Evolutionary conservation across 2,797 vertebrate genomes (phyloP), one percentile per base, ranked within the genome.

Genomic region (Mus minutoides): DNA sequence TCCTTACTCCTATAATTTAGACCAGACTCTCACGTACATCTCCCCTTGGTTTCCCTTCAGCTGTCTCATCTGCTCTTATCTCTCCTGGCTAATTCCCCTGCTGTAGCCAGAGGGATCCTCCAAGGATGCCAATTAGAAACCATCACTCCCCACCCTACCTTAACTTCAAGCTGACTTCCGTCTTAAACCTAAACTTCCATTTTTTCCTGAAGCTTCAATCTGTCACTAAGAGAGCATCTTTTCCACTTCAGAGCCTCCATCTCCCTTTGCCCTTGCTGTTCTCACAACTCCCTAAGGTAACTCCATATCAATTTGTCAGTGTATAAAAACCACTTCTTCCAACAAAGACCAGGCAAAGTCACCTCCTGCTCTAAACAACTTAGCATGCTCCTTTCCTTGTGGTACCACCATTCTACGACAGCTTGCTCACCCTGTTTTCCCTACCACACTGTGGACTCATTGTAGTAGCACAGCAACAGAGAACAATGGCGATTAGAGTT

Each of bases 121-220:
- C 77, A 56, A 77, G 80, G 60, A 75, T 56, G 52, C 40, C 60
- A 62, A 84, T 88, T 43, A 46, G 31, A 69, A 34, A 29, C n/a
- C 0, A 4, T n/a, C 40, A 62, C 49, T 71, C 62, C 22, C 21
- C n/a, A 22, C 17, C 34, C 31, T n/a, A n/a, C 17, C 7, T 84
- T 60, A 83, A 94, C 4, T 83, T 46, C 40, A 2, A 24, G 52
- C 3, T 80, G 84, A 76, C 26, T 85, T 76, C 29, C 43, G 34
- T 89, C 52, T 93, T 89, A 83, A 88, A 86, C 37, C 26, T 34
- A 87, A 75, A 13, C 17, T 89, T 67, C 46, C 46, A 80, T 93
- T 83, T 73, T 69, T 52, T 71, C 1, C 34, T 6, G 62, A 88
- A 62, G 40, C 21, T 22, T 90, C 83, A 69, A 29, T 6, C n/a